phyloP scores from a whole-genome alignment of 2,113 vertebrate species.

The Thinocorus orbignyianus region DNA sequence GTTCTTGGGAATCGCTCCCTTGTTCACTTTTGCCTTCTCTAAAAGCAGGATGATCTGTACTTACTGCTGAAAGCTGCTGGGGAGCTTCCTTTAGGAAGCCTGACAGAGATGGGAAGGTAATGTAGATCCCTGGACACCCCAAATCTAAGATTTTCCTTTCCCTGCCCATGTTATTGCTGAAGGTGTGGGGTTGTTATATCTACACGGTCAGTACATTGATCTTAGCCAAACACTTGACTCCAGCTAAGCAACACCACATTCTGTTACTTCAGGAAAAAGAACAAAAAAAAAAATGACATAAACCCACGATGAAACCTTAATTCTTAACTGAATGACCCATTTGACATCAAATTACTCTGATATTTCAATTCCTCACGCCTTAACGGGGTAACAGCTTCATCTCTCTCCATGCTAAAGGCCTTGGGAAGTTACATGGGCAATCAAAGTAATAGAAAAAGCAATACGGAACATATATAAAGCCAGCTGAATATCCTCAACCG shows the following conservation, averaged over 20 bases:
- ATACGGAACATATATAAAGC: neutral
- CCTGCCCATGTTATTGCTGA: neutral
- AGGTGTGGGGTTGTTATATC: neutral
- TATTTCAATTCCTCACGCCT: constrained; percentile 2
- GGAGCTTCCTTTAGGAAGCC: neutral
- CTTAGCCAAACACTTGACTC: neutral
- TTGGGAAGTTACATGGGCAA: constrained; percentile 23
- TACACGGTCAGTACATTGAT: neutral
- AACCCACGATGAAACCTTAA: neutral
- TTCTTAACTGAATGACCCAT: constrained; percentile 1
- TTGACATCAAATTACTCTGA: constrained; percentile 11
- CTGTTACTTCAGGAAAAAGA: constrained; percentile 9
- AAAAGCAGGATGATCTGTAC: neutral
- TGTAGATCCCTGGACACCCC: neutral
- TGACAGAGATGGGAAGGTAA: neutral
- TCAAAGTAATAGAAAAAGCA: constrained; percentile 49
- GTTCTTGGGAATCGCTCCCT: neutral
- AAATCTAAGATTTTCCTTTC: neutral
- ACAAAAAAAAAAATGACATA: neutral
- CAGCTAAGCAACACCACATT: neutral
- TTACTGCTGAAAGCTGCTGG: neutral
- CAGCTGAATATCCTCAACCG: neutral
- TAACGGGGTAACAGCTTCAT: neutral
- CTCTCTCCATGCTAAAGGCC: neutral
- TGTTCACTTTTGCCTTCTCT: neutral